Conservation (phyloP, 2,797 vertebrate genomes). For the Pseudochirops cupreus region DNA sequence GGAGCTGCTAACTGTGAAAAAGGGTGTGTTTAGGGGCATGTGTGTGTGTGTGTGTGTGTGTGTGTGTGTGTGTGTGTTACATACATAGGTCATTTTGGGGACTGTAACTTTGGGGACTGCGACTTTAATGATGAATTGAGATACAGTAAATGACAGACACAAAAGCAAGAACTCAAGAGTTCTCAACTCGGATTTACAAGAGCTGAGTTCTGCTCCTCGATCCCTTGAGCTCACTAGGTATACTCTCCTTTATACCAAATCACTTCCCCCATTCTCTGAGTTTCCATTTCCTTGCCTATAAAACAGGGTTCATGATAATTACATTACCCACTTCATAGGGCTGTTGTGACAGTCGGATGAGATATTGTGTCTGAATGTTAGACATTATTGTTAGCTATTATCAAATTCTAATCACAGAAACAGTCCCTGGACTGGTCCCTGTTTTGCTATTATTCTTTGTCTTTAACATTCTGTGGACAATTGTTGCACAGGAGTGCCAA, state of each 20-base stretch:
- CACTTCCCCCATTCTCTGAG: not conserved
- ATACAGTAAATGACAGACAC: not conserved
- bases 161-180: not conserved
- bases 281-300: not conserved
- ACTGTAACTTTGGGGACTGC: too few species aligned
- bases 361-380: not conserved
- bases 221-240: not conserved
- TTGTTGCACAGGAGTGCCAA: not conserved
- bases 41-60: too few species aligned
- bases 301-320: not conserved
- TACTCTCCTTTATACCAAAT: not conserved
- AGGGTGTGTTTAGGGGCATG: not conserved
- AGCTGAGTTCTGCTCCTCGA: not conserved
- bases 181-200: not conserved
- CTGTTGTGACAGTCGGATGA: not conserved
- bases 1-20: not conserved
- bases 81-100: too few species aligned
- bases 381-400: not conserved
- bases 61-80: too few species aligned
- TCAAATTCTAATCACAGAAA: not conserved
- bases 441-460: not conserved
- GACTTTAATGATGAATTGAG: not conserved
- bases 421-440: not conserved
- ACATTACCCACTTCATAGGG: not conserved
- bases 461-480: not conserved